A percentile compares a stretch with the other conserved stretches of the same genome.
phyloP scores from a whole-genome alignment of 1,140 invertebrate species.

The Oedothorax gibbosus region DNA sequence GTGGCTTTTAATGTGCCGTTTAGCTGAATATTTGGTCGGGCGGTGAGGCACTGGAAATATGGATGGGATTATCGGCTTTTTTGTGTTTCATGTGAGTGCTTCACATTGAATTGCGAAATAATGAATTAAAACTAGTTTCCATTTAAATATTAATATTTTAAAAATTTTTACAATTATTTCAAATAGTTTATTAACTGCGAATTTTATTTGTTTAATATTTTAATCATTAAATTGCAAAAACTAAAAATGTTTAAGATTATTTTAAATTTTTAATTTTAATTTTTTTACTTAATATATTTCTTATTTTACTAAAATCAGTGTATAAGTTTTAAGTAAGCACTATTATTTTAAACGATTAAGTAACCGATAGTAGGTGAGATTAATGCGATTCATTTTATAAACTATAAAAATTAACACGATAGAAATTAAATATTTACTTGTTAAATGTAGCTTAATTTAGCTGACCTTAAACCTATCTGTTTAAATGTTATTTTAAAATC shows the following conservation, averaged over 20 bases:
- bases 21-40: conserved; percentile 13
- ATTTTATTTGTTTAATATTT: no score
- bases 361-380: no score
- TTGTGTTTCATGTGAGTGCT: background rate
- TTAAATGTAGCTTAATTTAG: background rate
- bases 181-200: background rate
- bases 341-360: no score
- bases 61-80: background rate
- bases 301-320: no score
- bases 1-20: conserved; percentile 33
- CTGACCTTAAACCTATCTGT: no score
- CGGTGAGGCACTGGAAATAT: conserved; percentile 15
- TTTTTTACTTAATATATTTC: no score
- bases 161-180: background rate
- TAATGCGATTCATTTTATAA: background rate
- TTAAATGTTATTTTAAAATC: no score
- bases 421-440: background rate
- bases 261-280: no score
- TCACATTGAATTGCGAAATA: background rate
- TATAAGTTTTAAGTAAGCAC: no score
- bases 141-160: background rate
- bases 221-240: no score
- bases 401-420: background rate
- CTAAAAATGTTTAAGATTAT: no score
- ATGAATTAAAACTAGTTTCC: no score